These are phyloP conservation scores for Phyllotis vaccarum DNA, from an alignment of 2,797 vertebrate genomes.

Conservation along the genomic window DNA sequence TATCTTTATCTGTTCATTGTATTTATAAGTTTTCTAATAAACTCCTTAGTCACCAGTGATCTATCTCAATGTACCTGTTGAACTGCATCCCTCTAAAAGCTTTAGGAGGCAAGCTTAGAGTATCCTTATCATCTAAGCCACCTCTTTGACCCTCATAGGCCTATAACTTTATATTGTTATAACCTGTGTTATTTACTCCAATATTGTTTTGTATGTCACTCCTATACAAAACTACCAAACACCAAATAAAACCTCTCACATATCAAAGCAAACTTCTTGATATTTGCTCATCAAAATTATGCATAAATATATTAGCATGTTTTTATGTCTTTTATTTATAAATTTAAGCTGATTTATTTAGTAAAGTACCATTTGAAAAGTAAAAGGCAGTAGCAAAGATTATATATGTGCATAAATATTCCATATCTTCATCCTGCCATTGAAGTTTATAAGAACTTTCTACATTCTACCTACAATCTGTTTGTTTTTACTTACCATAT, in stretches of 20 bases:
- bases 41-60: background rate
- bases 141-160: background rate
- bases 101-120: background rate
- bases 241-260: background rate
- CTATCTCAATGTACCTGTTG: background rate
- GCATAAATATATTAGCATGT: conserved; percentile 73
- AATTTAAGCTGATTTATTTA: conserved; percentile 52
- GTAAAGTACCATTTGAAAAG: background rate
- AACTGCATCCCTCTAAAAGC: accelerated
- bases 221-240: conserved; percentile 58
- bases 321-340: conserved; percentile 76
- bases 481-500: background rate
- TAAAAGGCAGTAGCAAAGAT: background rate
- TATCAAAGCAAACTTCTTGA: conserved; percentile 10
- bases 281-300: conserved; percentile 82
- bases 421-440: background rate
- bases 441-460: background rate
- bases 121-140: background rate
- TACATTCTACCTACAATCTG: background rate
- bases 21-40: background rate
- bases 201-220: conserved; percentile 29
- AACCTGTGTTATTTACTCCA: background rate
- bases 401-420: background rate
- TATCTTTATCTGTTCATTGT: background rate
- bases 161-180: background rate